phyloP scores from a whole-genome alignment of 2,113 vertebrate genomes.

The Apaloderma vittatum region DNA sequence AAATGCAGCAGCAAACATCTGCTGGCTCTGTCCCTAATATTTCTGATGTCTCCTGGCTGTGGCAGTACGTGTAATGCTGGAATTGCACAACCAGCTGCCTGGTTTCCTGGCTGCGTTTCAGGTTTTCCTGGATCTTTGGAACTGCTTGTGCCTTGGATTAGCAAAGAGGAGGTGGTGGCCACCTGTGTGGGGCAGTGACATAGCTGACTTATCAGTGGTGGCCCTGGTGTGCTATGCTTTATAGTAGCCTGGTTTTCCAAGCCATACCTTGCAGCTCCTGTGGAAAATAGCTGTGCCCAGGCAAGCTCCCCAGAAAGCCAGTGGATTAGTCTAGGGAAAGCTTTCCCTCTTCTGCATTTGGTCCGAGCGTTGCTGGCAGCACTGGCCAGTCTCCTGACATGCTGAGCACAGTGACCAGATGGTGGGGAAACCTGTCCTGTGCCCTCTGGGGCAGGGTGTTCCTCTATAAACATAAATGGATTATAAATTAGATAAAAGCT shows the following conservation, averaged over 20 bases:
- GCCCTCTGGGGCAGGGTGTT: background rate
- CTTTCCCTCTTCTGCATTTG: background rate
- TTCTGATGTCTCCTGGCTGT: background rate
- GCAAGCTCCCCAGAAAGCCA: background rate
- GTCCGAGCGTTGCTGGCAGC: background rate
- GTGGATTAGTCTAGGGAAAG: background rate
- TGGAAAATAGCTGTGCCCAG: background rate
- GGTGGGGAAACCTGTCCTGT: background rate
- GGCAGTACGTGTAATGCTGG: background rate
- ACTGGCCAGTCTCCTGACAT: background rate
- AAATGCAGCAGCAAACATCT: background rate
- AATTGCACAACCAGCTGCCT: background rate
- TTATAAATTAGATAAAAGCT: background rate
- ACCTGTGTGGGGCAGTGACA: background rate
- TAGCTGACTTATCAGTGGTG: background rate
- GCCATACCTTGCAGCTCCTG: background rate
- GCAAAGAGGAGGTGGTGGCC: background rate
- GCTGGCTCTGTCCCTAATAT: background rate
- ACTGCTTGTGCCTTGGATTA: background rate
- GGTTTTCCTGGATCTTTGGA: background rate
- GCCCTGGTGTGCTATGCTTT: rapidly evolving
- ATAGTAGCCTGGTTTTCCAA: background rate
- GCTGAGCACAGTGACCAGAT: background rate
- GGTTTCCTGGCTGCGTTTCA: background rate
- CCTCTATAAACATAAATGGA: background rate